Conservation (phyloP, 2,888 invertebrate genomes). For the Molanna angustata region DNA sequence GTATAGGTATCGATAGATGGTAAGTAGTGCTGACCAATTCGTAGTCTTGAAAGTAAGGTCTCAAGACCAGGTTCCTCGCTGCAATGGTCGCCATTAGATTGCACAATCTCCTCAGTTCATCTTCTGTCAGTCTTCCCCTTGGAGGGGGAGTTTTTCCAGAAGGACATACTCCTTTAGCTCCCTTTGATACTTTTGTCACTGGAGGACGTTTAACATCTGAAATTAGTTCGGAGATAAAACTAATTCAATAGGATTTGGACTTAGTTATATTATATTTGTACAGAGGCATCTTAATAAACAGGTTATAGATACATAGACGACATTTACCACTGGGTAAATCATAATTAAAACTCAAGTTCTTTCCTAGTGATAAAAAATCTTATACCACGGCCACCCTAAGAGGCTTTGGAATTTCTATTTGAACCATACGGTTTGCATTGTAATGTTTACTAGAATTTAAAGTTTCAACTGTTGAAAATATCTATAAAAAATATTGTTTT, state of each 20-base stretch:
- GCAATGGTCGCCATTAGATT: constrained; percentile 73
- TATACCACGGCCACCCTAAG: no score
- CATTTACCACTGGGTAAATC: no score
- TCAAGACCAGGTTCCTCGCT: constrained; percentile 60
- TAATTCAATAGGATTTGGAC: background rate
- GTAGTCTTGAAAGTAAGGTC: constrained; percentile 74
- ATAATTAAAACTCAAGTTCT: no score
- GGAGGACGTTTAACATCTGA: constrained; percentile 43
- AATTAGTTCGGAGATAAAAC: constrained; percentile 11
- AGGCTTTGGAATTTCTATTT: no score
- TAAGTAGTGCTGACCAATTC: constrained; percentile 52
- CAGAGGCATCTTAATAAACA: no score
- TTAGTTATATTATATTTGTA: background rate
- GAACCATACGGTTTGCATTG: no score
- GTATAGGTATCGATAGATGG: no score
- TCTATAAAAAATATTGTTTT: no score
- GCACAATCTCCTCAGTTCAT: constrained; percentile 61
- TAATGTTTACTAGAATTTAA: no score
- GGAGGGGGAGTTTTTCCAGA: constrained; percentile 51
- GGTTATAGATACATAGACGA: no score
- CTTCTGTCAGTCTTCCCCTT: constrained; percentile 12
- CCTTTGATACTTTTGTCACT: constrained; percentile 52
- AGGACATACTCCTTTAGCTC: constrained; percentile 44
- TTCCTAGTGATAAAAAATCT: no score
- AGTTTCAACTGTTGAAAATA: no score